Conservation (phyloP, 2,113 vertebrate genomes). For the Calypte anna region DNA sequence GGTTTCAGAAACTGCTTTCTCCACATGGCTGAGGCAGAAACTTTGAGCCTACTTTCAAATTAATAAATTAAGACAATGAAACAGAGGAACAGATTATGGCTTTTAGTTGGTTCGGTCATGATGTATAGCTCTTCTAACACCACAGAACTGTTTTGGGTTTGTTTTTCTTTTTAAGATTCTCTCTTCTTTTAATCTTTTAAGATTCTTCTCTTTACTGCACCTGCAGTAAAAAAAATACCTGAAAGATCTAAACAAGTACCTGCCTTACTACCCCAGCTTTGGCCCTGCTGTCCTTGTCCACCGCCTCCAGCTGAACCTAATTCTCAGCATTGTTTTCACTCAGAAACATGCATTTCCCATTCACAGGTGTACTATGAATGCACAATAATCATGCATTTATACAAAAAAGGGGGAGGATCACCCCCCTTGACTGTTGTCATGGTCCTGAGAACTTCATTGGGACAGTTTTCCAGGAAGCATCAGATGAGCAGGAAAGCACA, state of each 20-base stretch:
- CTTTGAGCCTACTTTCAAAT: not conserved
- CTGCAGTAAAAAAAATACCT: not conserved
- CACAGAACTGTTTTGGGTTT: not conserved
- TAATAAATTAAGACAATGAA: not conserved
- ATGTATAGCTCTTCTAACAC: not conserved
- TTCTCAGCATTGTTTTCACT: not conserved
- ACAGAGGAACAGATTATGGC: not conserved
- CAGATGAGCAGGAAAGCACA: rapidly evolving
- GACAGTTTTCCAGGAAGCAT: not conserved
- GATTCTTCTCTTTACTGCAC: too few species aligned
- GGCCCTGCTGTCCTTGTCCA: not conserved
- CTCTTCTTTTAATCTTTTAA: too few species aligned
- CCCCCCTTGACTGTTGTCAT: rapidly evolving
- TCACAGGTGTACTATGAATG: rapidly evolving
- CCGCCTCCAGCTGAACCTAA: not conserved
- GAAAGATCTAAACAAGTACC: not conserved
- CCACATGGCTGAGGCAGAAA: not conserved
- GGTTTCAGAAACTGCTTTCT: not conserved
- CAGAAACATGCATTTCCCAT: rapidly evolving
- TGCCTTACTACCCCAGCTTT: not conserved
- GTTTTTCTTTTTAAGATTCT: not conserved
- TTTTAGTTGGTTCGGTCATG: not conserved
- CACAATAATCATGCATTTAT: not conserved
- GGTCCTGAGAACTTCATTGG: not conserved
- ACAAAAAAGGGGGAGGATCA: not conserved